Base-by-base conservation (phyloP, 2,113 vertebrate species). In the Hippocampus abdominalis region DNA sequence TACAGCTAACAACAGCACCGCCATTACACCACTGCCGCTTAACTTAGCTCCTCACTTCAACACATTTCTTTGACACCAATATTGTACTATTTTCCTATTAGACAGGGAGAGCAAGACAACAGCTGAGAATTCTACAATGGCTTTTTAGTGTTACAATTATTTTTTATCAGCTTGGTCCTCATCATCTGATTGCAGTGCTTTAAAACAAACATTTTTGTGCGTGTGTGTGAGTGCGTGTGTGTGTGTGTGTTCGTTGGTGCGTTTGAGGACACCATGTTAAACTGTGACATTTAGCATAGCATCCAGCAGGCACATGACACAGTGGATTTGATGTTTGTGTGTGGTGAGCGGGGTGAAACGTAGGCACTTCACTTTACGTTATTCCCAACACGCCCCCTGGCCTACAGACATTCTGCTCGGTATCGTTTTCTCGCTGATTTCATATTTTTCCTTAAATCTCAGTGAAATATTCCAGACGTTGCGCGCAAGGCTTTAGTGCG, bases 381-480 rank as follows among this genome's bases (percentile, higher is more conserved):
- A 46, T 64, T 64, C 63, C 63, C 63, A 64, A 64, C 40, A 27
- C 63, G 23, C 42, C 40, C 20, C 21, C 62, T 44, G 57, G 62
- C 62, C 40, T 42, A 13, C 36, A 64, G 62, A 64, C 62, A 64
- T 70, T 73, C 59, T 69, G 68, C 64, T 70, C 40, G 11, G 65
- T 32, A 8, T 7, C 57, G 2, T 18, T 29, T 29, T 59, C 27
- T 27, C 51, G 3, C 51, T 8, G 18, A 6, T 21, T 10, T n/a
- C 15, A 21, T 11, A 8, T 23, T 23, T 23, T 11, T 6, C 49
- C 6, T 53, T 23, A 23, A 57, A 57, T 57, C 23, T 64, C 9
- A 42, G 72, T 70, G 32, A 29, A 36, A 72, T 36, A 63, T 57
- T 57, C 27, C 16, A 49, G 4, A 40, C 29, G 27, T 56, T 36